Evolutionary conservation across 2,113 vertebrate species (phyloP), one percentile per base, ranked within the genome.

Genomic region (Epinephelus cyanopodus): DNA sequence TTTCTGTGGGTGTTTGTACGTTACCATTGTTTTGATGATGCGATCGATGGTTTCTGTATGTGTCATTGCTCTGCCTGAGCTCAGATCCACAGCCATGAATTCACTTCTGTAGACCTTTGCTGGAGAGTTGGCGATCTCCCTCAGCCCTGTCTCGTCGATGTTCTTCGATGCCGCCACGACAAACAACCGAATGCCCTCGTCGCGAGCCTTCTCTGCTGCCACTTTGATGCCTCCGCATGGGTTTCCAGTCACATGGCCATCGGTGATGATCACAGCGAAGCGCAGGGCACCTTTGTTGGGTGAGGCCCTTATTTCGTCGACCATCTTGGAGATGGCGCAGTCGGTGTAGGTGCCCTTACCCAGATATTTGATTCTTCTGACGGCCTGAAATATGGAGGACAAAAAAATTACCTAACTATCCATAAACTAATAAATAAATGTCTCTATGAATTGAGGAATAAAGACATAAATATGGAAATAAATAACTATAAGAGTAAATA

Each of bases 11-110:
- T 58, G 12, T 27, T 9, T 47, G 68, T 53, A 52, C 21, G 81
- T 87, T 95, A 99, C 98, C 97, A 99, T 99, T 19, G 96, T 96
- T 64, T 96, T 89, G 91, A 98, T 97, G 90, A 99, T 99, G 79
- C 94, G 96, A 2, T 98, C 87, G 0, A 97, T 97, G 68, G 97
- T 97, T 6, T 82, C 80, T 0, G 15, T 86, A 13, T 62, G 94
- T 89, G 17, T 95, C 5, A 0, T 0, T 3, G 92, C 72, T 45
- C 33, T 93, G 15, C 92, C 93, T 0, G 84, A 84, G 13, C 88
- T 92, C 72, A 93, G 83, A 1, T 96, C 95, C 73, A 97, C 97
- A 14, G 95, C 95, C 86, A 94, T 81, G 0, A 97, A 99, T 11
- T 94, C 89, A 57, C 89, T 93, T 65, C 97, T 96, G 91, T 95